These are phyloP conservation scores for Phylloscopus collybita DNA, from an alignment of 2,797 vertebrate genomes.

Conservation along the genomic window DNA sequence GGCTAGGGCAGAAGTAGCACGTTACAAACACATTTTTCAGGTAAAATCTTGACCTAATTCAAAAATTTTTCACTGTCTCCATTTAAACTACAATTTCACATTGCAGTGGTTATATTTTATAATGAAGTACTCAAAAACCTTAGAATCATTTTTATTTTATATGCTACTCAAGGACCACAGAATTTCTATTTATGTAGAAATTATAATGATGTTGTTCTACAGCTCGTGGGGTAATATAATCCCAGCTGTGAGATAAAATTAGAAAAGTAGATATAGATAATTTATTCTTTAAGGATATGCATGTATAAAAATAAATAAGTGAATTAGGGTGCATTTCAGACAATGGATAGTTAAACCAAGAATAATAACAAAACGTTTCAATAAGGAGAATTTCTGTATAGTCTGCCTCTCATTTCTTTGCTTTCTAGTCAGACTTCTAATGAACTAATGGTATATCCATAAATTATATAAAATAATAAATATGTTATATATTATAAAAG, in stretches of 20 bases:
- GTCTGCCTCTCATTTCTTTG: neutral
- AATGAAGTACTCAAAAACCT: neutral
- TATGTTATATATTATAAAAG: neutral
- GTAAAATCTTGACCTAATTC: neutral
- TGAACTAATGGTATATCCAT: neutral
- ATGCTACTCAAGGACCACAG: neutral
- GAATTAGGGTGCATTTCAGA: neutral
- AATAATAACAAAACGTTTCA: neutral
- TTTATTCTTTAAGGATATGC: neutral
- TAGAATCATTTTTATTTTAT: neutral
- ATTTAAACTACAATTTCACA: neutral
- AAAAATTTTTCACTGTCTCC: neutral
- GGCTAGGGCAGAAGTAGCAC: neutral
- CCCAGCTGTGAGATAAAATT: neutral
- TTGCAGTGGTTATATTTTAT: neutral
- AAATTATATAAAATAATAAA: constrained; percentile 7
- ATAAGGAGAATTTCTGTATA: neutral
- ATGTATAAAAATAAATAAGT: neutral
- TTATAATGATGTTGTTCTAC: neutral
- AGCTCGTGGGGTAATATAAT: neutral
- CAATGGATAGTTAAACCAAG: neutral
- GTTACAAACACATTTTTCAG: neutral
- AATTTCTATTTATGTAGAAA: neutral
- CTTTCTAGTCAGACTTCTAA: constrained; percentile 23
- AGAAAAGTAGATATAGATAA: neutral